Evolutionary conservation across 2,888 invertebrate species (phyloP), one percentile per base, ranked within the genome.

Genomic region (Stenodera caucasica): DNA sequence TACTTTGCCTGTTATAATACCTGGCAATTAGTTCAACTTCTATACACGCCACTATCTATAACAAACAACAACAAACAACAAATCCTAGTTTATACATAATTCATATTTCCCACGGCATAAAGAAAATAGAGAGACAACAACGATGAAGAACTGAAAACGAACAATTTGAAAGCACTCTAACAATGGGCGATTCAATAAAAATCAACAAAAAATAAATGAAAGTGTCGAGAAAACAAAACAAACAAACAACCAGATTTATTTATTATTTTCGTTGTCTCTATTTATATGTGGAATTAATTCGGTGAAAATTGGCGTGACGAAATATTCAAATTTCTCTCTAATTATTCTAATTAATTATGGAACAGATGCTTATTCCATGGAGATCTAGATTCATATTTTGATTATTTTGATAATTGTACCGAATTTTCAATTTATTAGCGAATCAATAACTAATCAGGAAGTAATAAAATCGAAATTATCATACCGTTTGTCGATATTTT

Each of bases 91-190:
- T 33, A 63, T 63, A 57, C 59, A 63, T 63, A 63, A 63, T 63
- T 63, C 60, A 63, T 60, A 63, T 60, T 63, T 63, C 63, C 63
- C 63, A 63, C 63, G 63, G 54, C 55, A 45, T 49, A 55, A 18
- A 12, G 23, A 45, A 23, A 26, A 26, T 26, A 26, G 26, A 26
- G 3, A 5, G 3, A 40, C 18, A 9, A 15, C 3, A 7, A n/a
- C 9, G 8, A 9, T 5, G 2, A 40, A 8, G 9, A 18, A 40
- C 15, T 2, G 9, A 1, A 32, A 45, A 45, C 45, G 21, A 45
- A 45, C 45, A 45, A 21, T 45, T 18, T 21, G 21, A 18, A 45
- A 12, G 45, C n/a, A n/a, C 21, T 45, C 11, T 12, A 21, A 45
- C 23, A 45, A 45, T 23, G 23, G 45, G n/a, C 21, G 23, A 45